Evolutionary conservation across 37 sponge, comb jelly and placozoan genomes (phyloP).

Genomic region (Halisarca cf. caerulea): DNA sequence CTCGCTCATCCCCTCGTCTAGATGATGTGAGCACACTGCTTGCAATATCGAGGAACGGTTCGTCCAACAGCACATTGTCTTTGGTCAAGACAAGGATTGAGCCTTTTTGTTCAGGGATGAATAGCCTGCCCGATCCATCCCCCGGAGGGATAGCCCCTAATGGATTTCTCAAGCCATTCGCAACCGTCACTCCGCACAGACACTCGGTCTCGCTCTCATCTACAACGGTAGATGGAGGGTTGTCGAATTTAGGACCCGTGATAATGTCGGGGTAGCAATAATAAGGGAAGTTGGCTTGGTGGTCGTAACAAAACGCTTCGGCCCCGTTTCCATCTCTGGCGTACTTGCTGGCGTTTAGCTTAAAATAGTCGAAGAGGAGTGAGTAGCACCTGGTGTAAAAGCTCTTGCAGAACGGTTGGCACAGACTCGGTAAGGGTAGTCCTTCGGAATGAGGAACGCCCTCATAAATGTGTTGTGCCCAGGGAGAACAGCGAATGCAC

Average conservation of each 20-base stretch:
- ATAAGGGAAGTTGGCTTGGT: conserved; percentile 20
- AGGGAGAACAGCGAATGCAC: conserved; percentile 68
- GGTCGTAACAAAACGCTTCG: conserved; percentile 43
- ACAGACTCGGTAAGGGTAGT: conserved; percentile 50
- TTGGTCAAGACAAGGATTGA: conserved; percentile 38
- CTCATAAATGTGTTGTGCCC: conserved; percentile 71
- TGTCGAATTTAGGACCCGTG: conserved; percentile 34
- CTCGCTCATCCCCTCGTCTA: conserved; percentile 68
- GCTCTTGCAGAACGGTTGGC: conserved; percentile 47
- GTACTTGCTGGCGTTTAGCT: conserved; percentile 13
- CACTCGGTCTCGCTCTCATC: conserved; percentile 22
- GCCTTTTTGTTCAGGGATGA: conserved; percentile 75
- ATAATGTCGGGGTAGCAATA: conserved; percentile 78
- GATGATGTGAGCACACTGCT: conserved; percentile 22
- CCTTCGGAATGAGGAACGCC: conserved; percentile 17
- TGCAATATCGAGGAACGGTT: conserved; percentile 70
- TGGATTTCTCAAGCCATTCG: conserved; percentile 61
- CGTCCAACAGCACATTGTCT: conserved; percentile 34
- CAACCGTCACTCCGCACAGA: conserved; percentile 64
- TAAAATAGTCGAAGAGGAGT: conserved; percentile 38
- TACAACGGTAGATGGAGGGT: not conserved
- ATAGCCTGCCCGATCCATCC: conserved; percentile 67
- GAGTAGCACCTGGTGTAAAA: conserved; percentile 56
- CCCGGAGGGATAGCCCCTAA: conserved; percentile 48
- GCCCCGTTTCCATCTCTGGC: not conserved